These are phyloP conservation scores for Drosophila falleni DNA, from an alignment of 2,888 invertebrate genomes.

Conservation along the genomic window DNA sequence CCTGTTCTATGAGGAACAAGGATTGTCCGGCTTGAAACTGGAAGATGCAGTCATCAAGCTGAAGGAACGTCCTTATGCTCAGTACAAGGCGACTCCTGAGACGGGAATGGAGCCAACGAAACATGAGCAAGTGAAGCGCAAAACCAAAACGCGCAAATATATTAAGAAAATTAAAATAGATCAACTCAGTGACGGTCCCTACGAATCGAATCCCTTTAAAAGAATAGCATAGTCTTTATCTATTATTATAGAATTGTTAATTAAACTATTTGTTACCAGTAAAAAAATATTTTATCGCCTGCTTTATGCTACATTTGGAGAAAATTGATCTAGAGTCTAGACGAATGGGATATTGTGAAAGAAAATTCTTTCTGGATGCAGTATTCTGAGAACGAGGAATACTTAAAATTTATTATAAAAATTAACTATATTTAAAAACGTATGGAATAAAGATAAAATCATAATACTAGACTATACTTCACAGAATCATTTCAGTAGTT, in stretches of 20 bases:
- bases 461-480: no score
- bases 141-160: conserved; percentile 83
- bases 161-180: conserved; percentile 84
- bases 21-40: conserved; percentile 84
- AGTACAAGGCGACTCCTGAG: conserved; percentile 86
- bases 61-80: conserved; percentile 88
- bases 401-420: no score
- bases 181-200: conserved; percentile 70
- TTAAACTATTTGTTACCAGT: conserved; percentile 43
- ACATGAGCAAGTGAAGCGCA: conserved; percentile 71
- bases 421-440: no score
- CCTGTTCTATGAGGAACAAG: conserved; percentile 86
- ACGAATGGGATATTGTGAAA: no score
- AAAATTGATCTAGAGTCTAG: no score
- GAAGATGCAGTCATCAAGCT: conserved; percentile 85
- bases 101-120: conserved; percentile 81
- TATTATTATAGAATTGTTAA: conserved; percentile 19
- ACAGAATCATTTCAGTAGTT: no score
- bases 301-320: no score
- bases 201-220: conserved; percentile 18
- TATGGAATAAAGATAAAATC: no score
- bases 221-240: conserved; percentile 56
- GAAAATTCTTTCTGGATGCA: no score
- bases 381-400: no score
- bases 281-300: no score